Conservation (phyloP, 2,113 vertebrate genomes). For the Eublepharis macularius region DNA sequence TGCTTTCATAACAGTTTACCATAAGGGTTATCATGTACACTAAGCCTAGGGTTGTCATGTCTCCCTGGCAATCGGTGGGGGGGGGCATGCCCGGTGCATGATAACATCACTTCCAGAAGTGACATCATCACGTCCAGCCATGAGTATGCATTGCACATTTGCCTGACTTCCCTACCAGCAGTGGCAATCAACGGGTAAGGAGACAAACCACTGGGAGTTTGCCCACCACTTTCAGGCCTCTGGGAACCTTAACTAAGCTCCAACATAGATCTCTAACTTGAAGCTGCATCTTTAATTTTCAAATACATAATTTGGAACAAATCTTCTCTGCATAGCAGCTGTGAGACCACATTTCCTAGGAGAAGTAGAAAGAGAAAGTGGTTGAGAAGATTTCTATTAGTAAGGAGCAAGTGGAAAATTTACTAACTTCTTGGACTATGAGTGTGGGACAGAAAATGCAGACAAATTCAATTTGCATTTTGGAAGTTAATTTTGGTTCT, state of each 20-base stretch:
- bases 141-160: too few species aligned
- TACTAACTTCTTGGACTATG: not conserved
- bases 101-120: too few species aligned
- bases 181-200: too few species aligned
- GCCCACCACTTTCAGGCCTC: too few species aligned
- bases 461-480: not conserved
- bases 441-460: not conserved
- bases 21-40: not conserved
- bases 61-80: too few species aligned
- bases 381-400: not conserved
- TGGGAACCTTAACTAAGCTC: too few species aligned
- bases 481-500: constrained; percentile 12
- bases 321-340: not conserved
- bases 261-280: not conserved
- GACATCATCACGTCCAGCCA: too few species aligned
- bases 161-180: too few species aligned
- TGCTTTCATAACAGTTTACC: not conserved
- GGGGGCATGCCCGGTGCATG: too few species aligned
- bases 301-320: not conserved
- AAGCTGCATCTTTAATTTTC: not conserved
- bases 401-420: not conserved
- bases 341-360: not conserved
- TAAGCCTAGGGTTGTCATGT: too few species aligned
- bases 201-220: too few species aligned
- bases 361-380: not conserved